Evolutionary conservation across 92 coral and sea anemone species (phyloP), one percentile per base, ranked within the genome.

Genomic region (Porites lobata): DNA sequence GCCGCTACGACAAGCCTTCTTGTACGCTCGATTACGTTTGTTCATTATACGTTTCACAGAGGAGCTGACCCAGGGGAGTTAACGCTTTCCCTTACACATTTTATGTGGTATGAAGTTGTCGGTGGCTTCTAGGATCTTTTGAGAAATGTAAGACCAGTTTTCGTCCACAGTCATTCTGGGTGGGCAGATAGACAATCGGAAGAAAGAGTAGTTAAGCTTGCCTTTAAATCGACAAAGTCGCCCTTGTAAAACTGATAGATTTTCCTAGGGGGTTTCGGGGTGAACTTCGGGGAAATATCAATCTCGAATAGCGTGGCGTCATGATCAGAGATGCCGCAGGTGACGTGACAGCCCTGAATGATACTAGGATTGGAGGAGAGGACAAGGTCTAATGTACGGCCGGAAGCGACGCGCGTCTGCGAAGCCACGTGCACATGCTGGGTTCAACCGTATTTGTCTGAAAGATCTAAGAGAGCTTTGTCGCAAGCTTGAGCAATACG

Each of bases 61-160:
- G 56, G 92, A 63, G 75, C 87, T 88, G n/a, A 88, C 87, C 91
- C 87, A 88, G 14, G 87, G 77, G 69, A 88, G 91, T 82, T 74
- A 82, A 47, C 87, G 87, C 51, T 79, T 87, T 20, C 53, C 73
- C 63, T 87, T 79, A 51, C 76, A 79, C 91, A 61, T 61, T 63
- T 19, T 73, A 43, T 73, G 78, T 47, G 78, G 62, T 73, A 73
- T 73, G 26, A 73, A 73, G 61, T 73, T 73, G 69, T 89, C 90
- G 75, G 66, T 77, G 64, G 85, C 85, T 66, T 89, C 75, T 61
- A 63, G 71, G 51, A 76, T 89, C 80, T 66, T 72, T 57, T 85
- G 64, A 59, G 93, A 69, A 71, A 84, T 90, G 53, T 69, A 50
- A 9, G 76, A 32, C 90, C 90, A 90, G 85, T 90, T 85, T 12